These are phyloP conservation scores for Nixonia krombeini DNA, from an alignment of 1,140 invertebrate species.

Conservation along the genomic window DNA sequence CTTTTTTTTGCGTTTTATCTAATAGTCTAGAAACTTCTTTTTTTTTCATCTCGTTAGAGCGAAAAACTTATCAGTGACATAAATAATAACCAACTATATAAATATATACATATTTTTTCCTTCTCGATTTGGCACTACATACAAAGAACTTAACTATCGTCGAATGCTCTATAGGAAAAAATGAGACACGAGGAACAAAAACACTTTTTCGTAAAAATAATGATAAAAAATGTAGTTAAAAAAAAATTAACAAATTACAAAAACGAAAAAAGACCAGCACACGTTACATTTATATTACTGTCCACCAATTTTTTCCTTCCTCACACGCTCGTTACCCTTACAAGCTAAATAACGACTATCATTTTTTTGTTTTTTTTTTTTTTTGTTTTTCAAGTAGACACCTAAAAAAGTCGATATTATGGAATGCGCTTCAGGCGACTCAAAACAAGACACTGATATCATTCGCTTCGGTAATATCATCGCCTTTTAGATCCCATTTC, in stretches of 20 bases:
- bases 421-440: slow-evolving; percentile 49
- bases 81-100: slow-evolving; percentile 28
- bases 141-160: slow-evolving; percentile 27
- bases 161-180: slow-evolving; percentile 20
- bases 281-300: slow-evolving; percentile 16
- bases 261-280: slow-evolving; percentile 37
- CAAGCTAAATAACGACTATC: slow-evolving; percentile 27
- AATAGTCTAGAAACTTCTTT: slow-evolving; percentile 43
- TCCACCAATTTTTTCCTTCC: slow-evolving; percentile 8
- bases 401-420: slow-evolving; percentile 28
- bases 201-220: too few species aligned
- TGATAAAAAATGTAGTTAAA: too few species aligned
- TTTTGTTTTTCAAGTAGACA: slow-evolving; percentile 17
- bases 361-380: slow-evolving; percentile 25
- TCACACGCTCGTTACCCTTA: slow-evolving; percentile 21
- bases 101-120: slow-evolving; percentile 6
- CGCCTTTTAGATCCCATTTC: too few species aligned
- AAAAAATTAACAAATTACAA: slow-evolving; percentile 19
- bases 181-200: slow-evolving; percentile 36
- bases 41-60: too few species aligned
- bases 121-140: slow-evolving; percentile 38
- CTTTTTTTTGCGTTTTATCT: slow-evolving; percentile 35
- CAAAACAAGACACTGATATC: not conserved
- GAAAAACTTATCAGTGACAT: slow-evolving; percentile 42
- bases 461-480: not conserved